Conservation (phyloP, 1,140 invertebrate genomes). For the Drosophila novamexicana region DNA sequence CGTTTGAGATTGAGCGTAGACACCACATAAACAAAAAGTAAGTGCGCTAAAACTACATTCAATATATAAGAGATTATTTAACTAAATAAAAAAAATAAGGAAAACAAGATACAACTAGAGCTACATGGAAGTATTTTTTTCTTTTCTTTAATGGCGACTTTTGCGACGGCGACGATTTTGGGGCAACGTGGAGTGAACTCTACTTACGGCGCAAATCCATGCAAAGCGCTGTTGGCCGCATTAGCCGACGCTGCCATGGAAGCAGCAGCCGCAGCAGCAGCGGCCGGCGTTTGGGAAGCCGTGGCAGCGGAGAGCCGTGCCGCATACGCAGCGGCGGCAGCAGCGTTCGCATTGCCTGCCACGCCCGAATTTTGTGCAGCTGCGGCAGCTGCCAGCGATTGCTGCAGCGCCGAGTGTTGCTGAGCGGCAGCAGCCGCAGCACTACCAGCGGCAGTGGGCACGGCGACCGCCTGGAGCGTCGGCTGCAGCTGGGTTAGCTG, state of each 20-base stretch:
- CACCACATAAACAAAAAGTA: slow-evolving; percentile 52
- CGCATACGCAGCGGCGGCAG: slow-evolving; percentile 84
- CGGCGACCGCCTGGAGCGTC: slow-evolving; percentile 62
- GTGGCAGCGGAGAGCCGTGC: slow-evolving; percentile 86
- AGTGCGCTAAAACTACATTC: slow-evolving; percentile 67
- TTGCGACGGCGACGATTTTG: slow-evolving; percentile 53
- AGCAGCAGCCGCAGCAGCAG: slow-evolving; percentile 87
- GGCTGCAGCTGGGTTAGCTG: slow-evolving; percentile 63
- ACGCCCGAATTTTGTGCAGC: slow-evolving; percentile 62
- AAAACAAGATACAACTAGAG: slow-evolving; percentile 48
- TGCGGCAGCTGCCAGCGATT: slow-evolving; percentile 66
- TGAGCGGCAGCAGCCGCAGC: slow-evolving; percentile 62
- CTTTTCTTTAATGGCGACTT: slow-evolving; percentile 5
- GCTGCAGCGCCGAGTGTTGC: slow-evolving; percentile 63
- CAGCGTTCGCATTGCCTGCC: slow-evolving; percentile 57
- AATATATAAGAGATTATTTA: slow-evolving; percentile 44
- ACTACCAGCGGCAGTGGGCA: slow-evolving; percentile 60
- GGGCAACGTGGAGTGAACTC: slow-evolving; percentile 53
- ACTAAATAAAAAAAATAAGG: slow-evolving; percentile 16
- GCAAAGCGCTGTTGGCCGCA: slow-evolving; percentile 89
- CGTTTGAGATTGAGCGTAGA: slow-evolving; percentile 44
- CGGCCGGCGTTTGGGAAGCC: slow-evolving; percentile 86
- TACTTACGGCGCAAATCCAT: slow-evolving; percentile 94
- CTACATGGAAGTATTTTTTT: slow-evolving; percentile 33
- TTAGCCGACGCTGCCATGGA: slow-evolving; percentile 87